Percentiles rank a stretch among this genome's conserved stretches.
Conservation (phyloP, 64 coral and sea anemone genomes). For the Anthopleura sola region DNA sequence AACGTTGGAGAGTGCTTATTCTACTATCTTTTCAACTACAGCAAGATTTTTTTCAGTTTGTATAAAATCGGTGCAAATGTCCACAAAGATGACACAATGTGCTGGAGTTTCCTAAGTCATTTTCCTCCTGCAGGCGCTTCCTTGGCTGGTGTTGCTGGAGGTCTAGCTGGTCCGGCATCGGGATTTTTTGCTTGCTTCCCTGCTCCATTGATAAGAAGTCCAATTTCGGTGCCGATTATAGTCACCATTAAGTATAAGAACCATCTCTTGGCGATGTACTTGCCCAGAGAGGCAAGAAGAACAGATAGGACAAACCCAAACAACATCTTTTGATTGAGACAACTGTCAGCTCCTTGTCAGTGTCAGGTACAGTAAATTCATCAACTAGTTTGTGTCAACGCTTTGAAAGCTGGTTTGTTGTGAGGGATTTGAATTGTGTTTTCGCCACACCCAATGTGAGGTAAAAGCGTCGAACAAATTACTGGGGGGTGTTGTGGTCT, state of each 20-base stretch:
- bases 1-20: background rate
- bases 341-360: conserved; percentile 1
- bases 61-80: conserved; percentile 12
- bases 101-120: background rate
- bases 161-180: background rate
- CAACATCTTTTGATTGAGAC: background rate
- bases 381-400: background rate
- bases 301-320: conserved; percentile 9
- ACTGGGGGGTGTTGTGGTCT: background rate
- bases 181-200: conserved; percentile 9
- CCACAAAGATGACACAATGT: conserved; percentile 1
- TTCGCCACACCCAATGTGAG: background rate
- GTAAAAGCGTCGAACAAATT: background rate
- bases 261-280: conserved; percentile 30
- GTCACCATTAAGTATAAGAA: conserved; percentile 14
- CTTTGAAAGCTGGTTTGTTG: background rate
- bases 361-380: background rate
- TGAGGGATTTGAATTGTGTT: background rate
- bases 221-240: conserved; percentile 21
- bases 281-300: conserved; percentile 7
- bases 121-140: background rate
- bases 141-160: background rate
- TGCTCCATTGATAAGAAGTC: conserved; percentile 9
- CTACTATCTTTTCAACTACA: background rate
- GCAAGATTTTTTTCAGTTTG: background rate